Conservation (phyloP, 1,140 invertebrate species). For the Olivierus martensii region DNA sequence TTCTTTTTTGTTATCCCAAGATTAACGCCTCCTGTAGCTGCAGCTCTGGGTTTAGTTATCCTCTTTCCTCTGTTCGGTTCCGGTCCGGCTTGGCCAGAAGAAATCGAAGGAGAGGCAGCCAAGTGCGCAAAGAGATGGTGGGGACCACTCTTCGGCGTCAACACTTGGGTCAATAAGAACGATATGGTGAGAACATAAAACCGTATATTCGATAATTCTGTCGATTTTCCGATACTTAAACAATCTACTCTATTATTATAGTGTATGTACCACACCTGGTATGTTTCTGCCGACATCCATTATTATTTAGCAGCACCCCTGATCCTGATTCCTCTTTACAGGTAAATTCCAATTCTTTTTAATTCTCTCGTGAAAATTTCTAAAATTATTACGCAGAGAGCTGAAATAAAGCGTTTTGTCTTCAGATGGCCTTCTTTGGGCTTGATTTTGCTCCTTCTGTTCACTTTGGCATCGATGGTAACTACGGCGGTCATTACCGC, state of each 20-base stretch:
- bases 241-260: not conserved
- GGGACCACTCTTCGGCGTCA: slow-evolving; percentile 8
- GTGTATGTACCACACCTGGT: slow-evolving; percentile 22
- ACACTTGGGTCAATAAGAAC: slow-evolving; percentile 12
- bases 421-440: slow-evolving; percentile 7
- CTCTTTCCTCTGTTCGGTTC: slow-evolving; percentile 15
- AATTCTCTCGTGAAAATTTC: not conserved
- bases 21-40: slow-evolving; percentile 17
- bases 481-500: slow-evolving; percentile 8
- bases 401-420: too few species aligned
- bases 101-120: slow-evolving; percentile 6
- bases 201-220: not conserved
- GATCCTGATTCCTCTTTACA: slow-evolving; percentile 14
- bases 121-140: slow-evolving; percentile 12
- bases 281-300: slow-evolving; percentile 19
- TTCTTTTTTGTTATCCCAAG: slow-evolving; percentile 10
- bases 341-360: slow-evolving; percentile 14
- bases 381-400: too few species aligned
- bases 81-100: slow-evolving; percentile 14
- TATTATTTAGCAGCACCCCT: slow-evolving; percentile 15
- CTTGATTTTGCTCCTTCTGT: slow-evolving; percentile 1
- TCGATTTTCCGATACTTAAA: not conserved
- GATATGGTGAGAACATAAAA: slow-evolving; percentile 7
- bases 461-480: slow-evolving; percentile 1
- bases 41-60: slow-evolving; percentile 12